A percentile compares a stretch with the other conserved stretches of the same genome.
Evolutionary conservation across 1,140 invertebrate genomes (phyloP).

Genomic region (Sesamia nonagrioides): DNA sequence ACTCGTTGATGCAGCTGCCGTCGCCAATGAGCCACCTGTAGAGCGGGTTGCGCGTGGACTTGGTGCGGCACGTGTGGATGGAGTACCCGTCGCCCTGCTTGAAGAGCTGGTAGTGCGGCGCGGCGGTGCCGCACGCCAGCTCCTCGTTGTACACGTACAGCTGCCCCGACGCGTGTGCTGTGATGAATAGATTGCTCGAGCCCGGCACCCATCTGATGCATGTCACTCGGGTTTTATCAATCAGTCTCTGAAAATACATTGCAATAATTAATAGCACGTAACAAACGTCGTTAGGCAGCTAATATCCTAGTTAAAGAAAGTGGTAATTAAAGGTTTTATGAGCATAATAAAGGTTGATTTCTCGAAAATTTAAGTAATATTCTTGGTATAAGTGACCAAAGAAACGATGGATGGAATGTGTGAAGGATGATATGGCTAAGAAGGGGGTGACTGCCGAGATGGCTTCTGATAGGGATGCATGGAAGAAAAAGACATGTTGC

Average conservation of each 20-base stretch:
- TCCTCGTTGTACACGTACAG: constrained; percentile 99
- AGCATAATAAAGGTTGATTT: constrained; percentile 6
- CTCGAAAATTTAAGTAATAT: background rate
- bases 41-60: constrained; percentile 98
- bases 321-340: constrained; percentile 15
- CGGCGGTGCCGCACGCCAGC: constrained; percentile 94
- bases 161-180: constrained; percentile 98
- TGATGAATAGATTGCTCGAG: constrained; percentile 97
- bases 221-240: constrained; percentile 99
- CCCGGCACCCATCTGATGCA: constrained; percentile 99
- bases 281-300: background rate
- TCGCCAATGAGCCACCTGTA: constrained; percentile 96
- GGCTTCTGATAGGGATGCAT: too few relatives aligned
- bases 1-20: constrained; percentile 96
- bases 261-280: background rate
- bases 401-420: too few relatives aligned
- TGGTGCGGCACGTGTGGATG: constrained; percentile 98
- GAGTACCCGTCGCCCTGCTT: constrained; percentile 98
- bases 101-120: constrained; percentile 97
- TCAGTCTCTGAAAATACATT: constrained; percentile 92
- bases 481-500: too few relatives aligned
- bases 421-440: too few relatives aligned
- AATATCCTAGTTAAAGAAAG: background rate
- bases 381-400: too few relatives aligned
- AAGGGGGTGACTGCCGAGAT: too few relatives aligned